These are phyloP conservation scores for Dinoponera quadriceps DNA, from an alignment of 1,140 invertebrate species.

Conservation along the genomic window DNA sequence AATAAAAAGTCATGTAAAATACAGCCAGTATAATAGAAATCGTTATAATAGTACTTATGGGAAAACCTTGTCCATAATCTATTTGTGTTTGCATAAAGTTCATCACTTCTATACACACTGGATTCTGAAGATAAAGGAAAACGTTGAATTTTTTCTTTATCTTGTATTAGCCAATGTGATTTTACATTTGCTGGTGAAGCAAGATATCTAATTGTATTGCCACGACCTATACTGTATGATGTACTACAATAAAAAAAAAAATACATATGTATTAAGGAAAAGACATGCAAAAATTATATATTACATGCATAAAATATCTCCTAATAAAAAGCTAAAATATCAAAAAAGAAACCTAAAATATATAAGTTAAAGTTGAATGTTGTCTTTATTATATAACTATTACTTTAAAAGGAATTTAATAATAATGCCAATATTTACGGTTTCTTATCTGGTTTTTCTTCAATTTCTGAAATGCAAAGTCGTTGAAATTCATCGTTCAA, in stretches of 20 bases:
- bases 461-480: neutral
- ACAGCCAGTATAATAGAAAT: constrained; percentile 1
- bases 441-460: neutral
- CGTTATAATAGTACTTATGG: constrained; percentile 16
- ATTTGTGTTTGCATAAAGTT: constrained; percentile 73
- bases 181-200: constrained; percentile 14
- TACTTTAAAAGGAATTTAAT: constrained; percentile 8
- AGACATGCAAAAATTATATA: neutral
- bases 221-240: neutral
- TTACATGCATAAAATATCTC: constrained; percentile 26
- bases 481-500: neutral
- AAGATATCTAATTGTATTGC: constrained; percentile 13
- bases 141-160: constrained; percentile 68
- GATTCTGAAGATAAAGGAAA: constrained; percentile 60
- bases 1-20: constrained; percentile 37
- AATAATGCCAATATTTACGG: constrained; percentile 25
- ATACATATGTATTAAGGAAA: constrained; percentile 16
- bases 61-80: constrained; percentile 79
- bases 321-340: neutral
- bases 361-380: neutral
- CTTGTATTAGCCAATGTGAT: neutral
- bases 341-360: neutral
- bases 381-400: neutral
- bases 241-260: constrained; percentile 52
- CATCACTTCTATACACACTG: constrained; percentile 74